Percentiles rank a stretch among this genome's conserved stretches.
These are phyloP conservation scores for Alcis repandata DNA, from an alignment of 2,888 invertebrate genomes.

Conservation along the genomic window DNA sequence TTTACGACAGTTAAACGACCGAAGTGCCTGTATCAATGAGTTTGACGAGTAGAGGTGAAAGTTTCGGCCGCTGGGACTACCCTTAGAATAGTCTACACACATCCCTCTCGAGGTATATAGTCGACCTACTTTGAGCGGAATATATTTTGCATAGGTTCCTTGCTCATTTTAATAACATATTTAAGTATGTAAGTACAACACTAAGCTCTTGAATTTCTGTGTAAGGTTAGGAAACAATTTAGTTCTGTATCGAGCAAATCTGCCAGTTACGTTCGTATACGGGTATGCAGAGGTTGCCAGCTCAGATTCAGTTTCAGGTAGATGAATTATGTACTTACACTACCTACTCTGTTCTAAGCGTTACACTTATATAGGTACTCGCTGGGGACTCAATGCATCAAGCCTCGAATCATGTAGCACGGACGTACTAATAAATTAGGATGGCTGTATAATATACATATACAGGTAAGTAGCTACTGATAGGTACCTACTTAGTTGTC, in stretches of 20 bases:
- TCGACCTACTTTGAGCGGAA: slow-evolving; percentile 56
- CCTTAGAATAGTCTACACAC: slow-evolving; percentile 63
- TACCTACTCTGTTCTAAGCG: slow-evolving; percentile 12
- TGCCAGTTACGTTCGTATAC: neutral
- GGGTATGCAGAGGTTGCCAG: neutral
- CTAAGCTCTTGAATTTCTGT: neutral
- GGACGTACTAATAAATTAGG: slow-evolving; percentile 27
- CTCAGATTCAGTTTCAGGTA: neutral
- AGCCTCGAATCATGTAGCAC: slow-evolving; percentile 28
- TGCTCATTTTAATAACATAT: slow-evolving; percentile 2
- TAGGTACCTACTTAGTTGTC: neutral
- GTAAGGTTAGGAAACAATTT: slow-evolving; percentile 11
- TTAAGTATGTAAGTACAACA: neutral
- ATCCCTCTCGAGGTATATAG: slow-evolving; percentile 57
- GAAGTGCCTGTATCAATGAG: slow-evolving; percentile 63
- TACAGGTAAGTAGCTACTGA: too few relatives aligned
- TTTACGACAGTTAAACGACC: slow-evolving; percentile 51
- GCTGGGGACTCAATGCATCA: slow-evolving; percentile 36
- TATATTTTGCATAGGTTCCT: neutral
- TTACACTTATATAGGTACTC: slow-evolving; percentile 28
- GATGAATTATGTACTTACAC: neutral
- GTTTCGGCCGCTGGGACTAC: slow-evolving; percentile 67
- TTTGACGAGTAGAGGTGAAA: slow-evolving; percentile 68
- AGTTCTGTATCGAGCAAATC: neutral
- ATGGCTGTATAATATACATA: neutral